phyloP scores from a whole-genome alignment of 2,113 vertebrate genomes.

The Aphelocoma coerulescens region DNA sequence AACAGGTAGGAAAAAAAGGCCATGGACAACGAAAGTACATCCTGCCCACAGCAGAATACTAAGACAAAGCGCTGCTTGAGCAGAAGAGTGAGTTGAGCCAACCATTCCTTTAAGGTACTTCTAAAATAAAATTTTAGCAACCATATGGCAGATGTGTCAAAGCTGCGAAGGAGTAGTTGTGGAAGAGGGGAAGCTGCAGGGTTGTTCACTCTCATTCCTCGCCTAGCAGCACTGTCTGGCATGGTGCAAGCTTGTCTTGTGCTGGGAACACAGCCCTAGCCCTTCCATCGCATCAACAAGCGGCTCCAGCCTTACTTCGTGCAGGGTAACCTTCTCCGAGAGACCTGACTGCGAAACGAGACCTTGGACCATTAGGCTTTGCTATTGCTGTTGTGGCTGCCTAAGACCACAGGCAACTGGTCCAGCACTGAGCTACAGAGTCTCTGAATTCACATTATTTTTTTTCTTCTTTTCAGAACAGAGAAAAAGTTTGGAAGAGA shows the following conservation, averaged over 20 bases:
- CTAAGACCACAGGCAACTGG: neutral
- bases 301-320: neutral
- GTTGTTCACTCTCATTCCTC: neutral
- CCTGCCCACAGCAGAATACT: neutral
- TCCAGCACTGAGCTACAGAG: neutral
- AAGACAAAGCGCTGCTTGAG: rapidly evolving
- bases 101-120: neutral
- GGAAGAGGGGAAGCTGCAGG: neutral
- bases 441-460: neutral
- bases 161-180: neutral
- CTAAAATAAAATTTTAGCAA: neutral
- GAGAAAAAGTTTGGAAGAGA: neutral
- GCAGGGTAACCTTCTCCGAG: neutral
- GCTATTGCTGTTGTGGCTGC: neutral
- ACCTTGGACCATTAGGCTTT: neutral
- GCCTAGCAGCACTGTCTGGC: neutral
- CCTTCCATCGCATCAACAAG: neutral
- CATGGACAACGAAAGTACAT: neutral
- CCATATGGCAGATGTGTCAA: neutral
- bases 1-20: neutral
- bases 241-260: neutral
- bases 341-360: neutral
- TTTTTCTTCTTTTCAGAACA: neutral
- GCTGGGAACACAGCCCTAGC: neutral
- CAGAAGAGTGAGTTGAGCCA: neutral